A percentile compares a stretch with the other conserved stretches of the same genome.
Evolutionary conservation across 2,113 vertebrate genomes (phyloP).

Genomic region (Labeo rohita): DNA sequence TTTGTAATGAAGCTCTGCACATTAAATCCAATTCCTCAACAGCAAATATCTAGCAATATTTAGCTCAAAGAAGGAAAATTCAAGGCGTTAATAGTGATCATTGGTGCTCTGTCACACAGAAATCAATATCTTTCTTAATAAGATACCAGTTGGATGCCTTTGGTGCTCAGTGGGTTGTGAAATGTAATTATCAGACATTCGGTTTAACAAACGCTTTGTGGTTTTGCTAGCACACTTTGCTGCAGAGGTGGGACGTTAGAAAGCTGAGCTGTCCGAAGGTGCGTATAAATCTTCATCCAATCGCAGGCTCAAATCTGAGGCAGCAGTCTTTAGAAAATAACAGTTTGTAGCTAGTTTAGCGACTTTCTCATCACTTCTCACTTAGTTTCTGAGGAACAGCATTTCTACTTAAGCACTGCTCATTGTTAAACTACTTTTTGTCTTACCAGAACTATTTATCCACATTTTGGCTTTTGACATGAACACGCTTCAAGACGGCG

Average conservation of each 20-base stretch:
- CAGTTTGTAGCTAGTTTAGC: neutral
- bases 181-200: conserved; percentile 27
- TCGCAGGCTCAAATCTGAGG: neutral
- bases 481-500: too few species aligned
- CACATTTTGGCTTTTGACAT: too few species aligned
- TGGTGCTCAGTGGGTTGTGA: conserved; percentile 19
- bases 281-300: neutral
- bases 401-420: neutral
- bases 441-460: neutral
- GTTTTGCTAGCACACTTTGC: neutral
- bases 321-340: neutral
- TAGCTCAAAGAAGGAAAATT: conserved; percentile 12
- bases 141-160: conserved; percentile 25
- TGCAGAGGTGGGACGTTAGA: conserved; percentile 14
- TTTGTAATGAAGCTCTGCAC: neutral
- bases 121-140: conserved; percentile 34
- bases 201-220: neutral
- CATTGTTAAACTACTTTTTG: neutral
- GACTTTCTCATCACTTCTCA: conserved; percentile 37
- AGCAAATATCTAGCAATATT: neutral
- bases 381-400: neutral
- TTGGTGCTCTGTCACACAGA: neutral
- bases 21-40: neutral
- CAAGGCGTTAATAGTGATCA: conserved; percentile 11
- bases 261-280: conserved; percentile 18